These are phyloP conservation scores for Nasonia oneida DNA, from an alignment of 2,888 invertebrate species.

Conservation along the genomic window DNA sequence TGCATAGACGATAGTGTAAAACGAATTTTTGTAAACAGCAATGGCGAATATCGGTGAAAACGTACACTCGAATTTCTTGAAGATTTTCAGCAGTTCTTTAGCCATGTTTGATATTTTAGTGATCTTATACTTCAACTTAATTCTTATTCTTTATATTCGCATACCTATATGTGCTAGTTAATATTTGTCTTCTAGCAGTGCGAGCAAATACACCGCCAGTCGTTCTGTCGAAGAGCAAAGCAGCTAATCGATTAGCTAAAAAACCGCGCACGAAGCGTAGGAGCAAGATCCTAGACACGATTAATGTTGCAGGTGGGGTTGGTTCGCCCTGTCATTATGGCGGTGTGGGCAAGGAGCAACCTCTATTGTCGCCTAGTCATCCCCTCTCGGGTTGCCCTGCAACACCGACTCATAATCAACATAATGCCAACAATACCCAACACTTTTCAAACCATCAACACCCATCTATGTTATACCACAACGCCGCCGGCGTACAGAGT, in stretches of 20 bases:
- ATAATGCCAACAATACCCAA: slow-evolving; percentile 80
- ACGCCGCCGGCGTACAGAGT: slow-evolving; percentile 80
- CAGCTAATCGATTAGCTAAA: slow-evolving; percentile 57
- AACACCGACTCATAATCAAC: slow-evolving; percentile 79
- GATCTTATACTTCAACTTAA: slow-evolving; percentile 42
- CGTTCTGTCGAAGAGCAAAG: slow-evolving; percentile 58
- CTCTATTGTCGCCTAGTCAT: slow-evolving; percentile 82
- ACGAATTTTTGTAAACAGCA: slow-evolving; percentile 34
- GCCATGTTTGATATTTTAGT: slow-evolving; percentile 32
- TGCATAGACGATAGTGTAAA: not conserved
- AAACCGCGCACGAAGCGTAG: slow-evolving; percentile 53
- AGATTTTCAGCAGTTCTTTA: slow-evolving; percentile 47
- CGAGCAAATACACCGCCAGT: slow-evolving; percentile 56
- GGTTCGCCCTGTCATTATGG: slow-evolving; percentile 82
- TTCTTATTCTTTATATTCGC: slow-evolving; percentile 31
- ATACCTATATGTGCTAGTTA: slow-evolving; percentile 42
- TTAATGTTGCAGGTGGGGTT: slow-evolving; percentile 82
- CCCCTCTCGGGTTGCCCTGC: slow-evolving; percentile 80
- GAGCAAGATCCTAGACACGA: slow-evolving; percentile 62
- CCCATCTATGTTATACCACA: slow-evolving; percentile 78
- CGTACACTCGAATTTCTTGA: slow-evolving; percentile 28
- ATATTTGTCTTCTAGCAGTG: slow-evolving; percentile 60
- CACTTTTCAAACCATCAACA: slow-evolving; percentile 77
- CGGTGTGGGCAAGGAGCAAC: slow-evolving; percentile 79
- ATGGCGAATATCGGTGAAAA: slow-evolving; percentile 41